These are phyloP conservation scores for Gracilinanus agilis DNA, from an alignment of 2,113 vertebrate genomes.

Conservation along the genomic window DNA sequence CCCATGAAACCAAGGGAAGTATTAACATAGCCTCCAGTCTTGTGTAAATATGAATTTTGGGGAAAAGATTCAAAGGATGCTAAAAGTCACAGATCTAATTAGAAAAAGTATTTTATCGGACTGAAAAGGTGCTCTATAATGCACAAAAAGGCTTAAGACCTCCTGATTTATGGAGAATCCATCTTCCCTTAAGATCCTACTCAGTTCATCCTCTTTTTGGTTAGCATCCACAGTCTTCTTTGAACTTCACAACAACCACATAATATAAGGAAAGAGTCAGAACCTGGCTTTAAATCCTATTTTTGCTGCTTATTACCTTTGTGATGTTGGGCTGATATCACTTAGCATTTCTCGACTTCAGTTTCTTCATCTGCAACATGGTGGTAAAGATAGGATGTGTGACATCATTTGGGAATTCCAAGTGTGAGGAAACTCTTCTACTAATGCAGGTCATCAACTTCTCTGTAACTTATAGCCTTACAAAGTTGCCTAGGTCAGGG, in stretches of 20 bases:
- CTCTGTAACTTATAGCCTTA: neutral
- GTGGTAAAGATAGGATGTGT: neutral
- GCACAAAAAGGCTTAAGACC: too few relatives aligned
- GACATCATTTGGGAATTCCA: neutral
- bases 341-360: conserved; percentile 28
- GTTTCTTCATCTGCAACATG: conserved; percentile 20
- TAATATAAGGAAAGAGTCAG: neutral
- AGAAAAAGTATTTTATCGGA: neutral
- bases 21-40: neutral
- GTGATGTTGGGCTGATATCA: conserved; percentile 15
- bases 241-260: neutral
- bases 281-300: neutral
- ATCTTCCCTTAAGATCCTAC: neutral
- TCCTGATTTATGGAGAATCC: neutral
- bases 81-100: neutral
- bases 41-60: neutral
- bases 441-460: neutral
- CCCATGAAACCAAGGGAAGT: too few relatives aligned
- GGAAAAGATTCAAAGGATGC: neutral
- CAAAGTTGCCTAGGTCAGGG: neutral
- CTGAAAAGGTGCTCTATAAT: neutral
- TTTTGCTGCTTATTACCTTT: neutral
- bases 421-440: neutral
- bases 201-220: neutral
- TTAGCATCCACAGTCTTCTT: neutral